Base-by-base conservation (phyloP, 2,888 invertebrate species). In the Lucinisca nassula region DNA sequence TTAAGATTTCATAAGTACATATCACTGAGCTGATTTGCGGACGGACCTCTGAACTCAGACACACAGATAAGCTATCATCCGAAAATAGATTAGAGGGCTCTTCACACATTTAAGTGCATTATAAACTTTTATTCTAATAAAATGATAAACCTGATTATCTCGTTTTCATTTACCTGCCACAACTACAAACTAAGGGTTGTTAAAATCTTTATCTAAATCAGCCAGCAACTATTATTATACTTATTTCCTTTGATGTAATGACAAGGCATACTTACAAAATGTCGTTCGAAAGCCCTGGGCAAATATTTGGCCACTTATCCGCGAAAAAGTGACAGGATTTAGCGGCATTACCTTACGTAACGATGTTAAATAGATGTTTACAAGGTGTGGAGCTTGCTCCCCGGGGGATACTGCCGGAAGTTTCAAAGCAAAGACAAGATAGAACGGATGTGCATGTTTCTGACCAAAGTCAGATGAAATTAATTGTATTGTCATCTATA, bases 231-330 rank as follows among this genome's bases (percentile, higher is more conserved):
- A 30, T 67, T 35, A 3, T 67, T 17, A 32, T 67, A 35, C 4
- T 35, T 10, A 24, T 27, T 4, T 10, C 61, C 30, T 61, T 61
- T 61, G 61, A 61, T n/a, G 61, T 61, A 61, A 24, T 24, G 61
- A 61, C 61, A 30, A 45, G 10, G 45, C 45, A 45, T 45, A 45
- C 45, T 45, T 45, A 45, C 17, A 45, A n/a, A 12, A 67, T 67
- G 67, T 67, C 35, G 8, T 17, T 21, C 12, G 8, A 3, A 67
- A 67, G 67, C 67, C 17, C 32, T 67, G 32, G 67, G 67, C 67
- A 67, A 67, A 67, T 67, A 67, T 67, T 67, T 67, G 67, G 67
- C 67, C 67, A 67, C 67, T 67, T 67, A 67, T 67, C 67, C 35
- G 67, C 35, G 67, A 67, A 67, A n/a, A 67, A 35, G 67, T 67